Evolutionary conservation across 2,888 invertebrate genomes (phyloP), one percentile per base, ranked within the genome.

Genomic region (Malthinus flaveolus): DNA sequence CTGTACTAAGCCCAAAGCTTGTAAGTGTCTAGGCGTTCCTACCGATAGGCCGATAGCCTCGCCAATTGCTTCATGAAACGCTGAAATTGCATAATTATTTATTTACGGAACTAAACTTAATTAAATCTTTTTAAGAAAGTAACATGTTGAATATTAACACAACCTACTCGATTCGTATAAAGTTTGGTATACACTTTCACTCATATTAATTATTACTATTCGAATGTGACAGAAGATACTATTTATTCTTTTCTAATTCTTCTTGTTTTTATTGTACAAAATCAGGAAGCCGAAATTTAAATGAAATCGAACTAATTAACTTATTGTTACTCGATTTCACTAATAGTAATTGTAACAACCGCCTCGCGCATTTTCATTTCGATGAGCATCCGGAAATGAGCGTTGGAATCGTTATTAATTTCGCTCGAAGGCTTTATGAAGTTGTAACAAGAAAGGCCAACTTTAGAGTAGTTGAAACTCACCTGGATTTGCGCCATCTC

Each of bases 401-500:
- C 5, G 13, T 42, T n/a, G 39, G 15, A 39, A 42, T 15, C n/a
- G n/a, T n/a, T n/a, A n/a, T 42, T 42, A 42, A 23, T 11, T 15
- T 42, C 15, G 13, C 13, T 15, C 23, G 39, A 42, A 15, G 5
- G 39, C 6, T 15, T 42, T 42, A 15, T 42, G 13, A 42, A 42
- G 9, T 23, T 7, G 15, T 23, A 42, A n/a, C 15, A n/a, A 15
- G 23, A n/a, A 3, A 10, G 15, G n/a, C 23, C 1, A n/a, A 9
- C 15, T 42, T 15, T 42, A 42, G 13, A 13, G 23, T 35, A 7
- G 4, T 15, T 3, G 2, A 15, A 3, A 10, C 68, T 71, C 74
- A 88, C 94, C 94, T 80, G 95, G 94, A 81, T 96, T 97, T 1
- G 96, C 95, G 0, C 95, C 96, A 73, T 91, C 91, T 46, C 95